Percentiles rank a stretch among this genome's conserved stretches.
Conservation (phyloP, 2,797 vertebrate genomes). For the Stomatorhinus walkeri region DNA sequence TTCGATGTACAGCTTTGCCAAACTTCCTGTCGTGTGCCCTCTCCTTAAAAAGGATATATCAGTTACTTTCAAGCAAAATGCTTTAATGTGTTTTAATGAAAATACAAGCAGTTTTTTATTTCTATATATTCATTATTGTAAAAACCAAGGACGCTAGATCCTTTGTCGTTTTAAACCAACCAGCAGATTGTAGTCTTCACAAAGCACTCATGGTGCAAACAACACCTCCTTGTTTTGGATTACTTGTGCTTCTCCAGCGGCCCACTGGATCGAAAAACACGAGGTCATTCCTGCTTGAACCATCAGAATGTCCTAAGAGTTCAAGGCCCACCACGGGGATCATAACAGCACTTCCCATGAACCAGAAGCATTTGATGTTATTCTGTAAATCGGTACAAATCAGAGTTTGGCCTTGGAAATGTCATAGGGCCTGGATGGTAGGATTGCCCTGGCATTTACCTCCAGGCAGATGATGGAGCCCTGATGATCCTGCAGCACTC, state of each 20-base stretch:
- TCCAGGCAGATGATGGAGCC: constrained; percentile 68
- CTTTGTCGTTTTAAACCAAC: background rate
- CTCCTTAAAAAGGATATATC: background rate
- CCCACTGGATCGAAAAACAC: background rate
- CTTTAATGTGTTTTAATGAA: background rate
- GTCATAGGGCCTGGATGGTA: background rate
- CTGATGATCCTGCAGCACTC: constrained; percentile 66
- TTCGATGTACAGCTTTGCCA: background rate
- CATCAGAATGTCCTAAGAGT: background rate
- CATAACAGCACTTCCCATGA: background rate
- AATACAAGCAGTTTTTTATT: background rate
- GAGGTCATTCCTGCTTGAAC: background rate
- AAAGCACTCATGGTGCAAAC: background rate
- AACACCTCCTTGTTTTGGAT: constrained; percentile 1
- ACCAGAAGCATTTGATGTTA: background rate
- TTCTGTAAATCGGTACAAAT: background rate
- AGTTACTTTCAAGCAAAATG: background rate
- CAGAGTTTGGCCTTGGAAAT: background rate
- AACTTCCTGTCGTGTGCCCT: background rate
- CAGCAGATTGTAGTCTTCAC: background rate
- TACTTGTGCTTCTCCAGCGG: background rate
- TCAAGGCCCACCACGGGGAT: background rate
- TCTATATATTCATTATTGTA: background rate
- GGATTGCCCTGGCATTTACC: constrained; percentile 47
- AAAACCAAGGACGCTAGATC: background rate